Conservation (phyloP, 2,113 vertebrate genomes). For the Urocynchramus pylzowi region DNA sequence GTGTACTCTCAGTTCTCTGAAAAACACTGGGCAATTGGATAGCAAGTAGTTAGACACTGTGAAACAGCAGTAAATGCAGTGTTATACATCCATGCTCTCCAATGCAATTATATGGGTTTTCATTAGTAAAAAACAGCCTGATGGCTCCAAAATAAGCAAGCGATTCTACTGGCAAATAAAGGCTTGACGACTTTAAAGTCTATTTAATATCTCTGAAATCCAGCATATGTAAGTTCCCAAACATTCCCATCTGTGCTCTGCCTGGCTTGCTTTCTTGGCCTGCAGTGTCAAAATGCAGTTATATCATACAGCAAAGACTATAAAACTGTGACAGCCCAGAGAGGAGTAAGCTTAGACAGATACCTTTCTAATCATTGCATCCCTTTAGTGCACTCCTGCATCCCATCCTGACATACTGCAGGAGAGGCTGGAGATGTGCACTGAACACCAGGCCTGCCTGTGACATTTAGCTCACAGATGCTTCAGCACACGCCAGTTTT, state of each 20-base stretch:
- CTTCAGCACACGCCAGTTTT: fast-evolving
- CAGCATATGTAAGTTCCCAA: neutral
- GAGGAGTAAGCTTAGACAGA: neutral
- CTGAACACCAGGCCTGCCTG: neutral
- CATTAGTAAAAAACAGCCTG: neutral
- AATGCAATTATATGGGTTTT: neutral
- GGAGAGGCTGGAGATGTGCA: neutral
- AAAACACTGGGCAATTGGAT: neutral
- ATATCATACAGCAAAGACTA: neutral
- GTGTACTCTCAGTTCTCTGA: neutral
- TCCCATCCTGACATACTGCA: neutral
- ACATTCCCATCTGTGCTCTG: neutral
- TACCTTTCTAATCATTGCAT: neutral
- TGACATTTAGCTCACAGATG: neutral
- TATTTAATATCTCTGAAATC: neutral
- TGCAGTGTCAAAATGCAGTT: neutral
- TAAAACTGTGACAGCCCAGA: neutral
- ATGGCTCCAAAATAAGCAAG: neutral
- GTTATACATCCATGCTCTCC: neutral
- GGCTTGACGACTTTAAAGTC: neutral
- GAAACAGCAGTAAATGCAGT: neutral
- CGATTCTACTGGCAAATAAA: neutral
- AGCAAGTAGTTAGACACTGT: neutral
- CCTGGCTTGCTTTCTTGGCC: neutral
- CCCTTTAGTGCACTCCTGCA: neutral